Evolutionary conservation across 2,888 invertebrate genomes (phyloP), one percentile per base, ranked within the genome.

Genomic region (Dorcus hopei): DNA sequence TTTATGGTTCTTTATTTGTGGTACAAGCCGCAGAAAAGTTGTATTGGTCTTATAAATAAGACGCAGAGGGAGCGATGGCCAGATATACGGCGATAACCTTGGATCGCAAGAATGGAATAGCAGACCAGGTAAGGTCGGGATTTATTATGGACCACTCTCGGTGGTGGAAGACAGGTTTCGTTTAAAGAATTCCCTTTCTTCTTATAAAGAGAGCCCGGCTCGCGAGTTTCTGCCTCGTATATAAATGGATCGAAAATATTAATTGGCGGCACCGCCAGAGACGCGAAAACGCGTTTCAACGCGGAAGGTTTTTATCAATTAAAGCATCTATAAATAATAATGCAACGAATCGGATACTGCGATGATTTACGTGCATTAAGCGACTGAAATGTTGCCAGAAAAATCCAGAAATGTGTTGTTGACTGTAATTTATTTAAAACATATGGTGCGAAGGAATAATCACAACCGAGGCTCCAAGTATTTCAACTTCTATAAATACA

Each of bases 31-130:
- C 60, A 61, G 61, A 63, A 26, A 70, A 68, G 68, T 68, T 65
- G 68, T 67, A 67, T 70, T 62, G 68, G 66, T 65, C 69, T 68
- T 70, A 66, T 70, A 70, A 69, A 70, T 69, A 70, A 71, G 67
- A 67, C 63, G 62, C 65, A 66, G 62, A 66, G 71, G 69, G 71
- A 71, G 71, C 74, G 70, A 70, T 73, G 72, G 67, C 72, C 73
- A 74, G 71, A 71, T 73, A 74, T 65, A 70, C 67, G 70, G 68
- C 67, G 68, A 68, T 71, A 75, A 74, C 75, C 75, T 75, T 75
- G 75, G 72, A 64, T 65, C 56, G 69, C 71, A 71, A 74, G 72
- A 73, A 74, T 72, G 73, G 72, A 71, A 67, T 68, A 70, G 67
- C 72, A 57, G 61, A 68, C 64, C 72, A 72, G 73, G 72, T 72